A percentile compares a stretch with the other conserved stretches of the same genome.
Conservation (phyloP, 2,888 invertebrate species). For the Subacronicta megacephala region DNA sequence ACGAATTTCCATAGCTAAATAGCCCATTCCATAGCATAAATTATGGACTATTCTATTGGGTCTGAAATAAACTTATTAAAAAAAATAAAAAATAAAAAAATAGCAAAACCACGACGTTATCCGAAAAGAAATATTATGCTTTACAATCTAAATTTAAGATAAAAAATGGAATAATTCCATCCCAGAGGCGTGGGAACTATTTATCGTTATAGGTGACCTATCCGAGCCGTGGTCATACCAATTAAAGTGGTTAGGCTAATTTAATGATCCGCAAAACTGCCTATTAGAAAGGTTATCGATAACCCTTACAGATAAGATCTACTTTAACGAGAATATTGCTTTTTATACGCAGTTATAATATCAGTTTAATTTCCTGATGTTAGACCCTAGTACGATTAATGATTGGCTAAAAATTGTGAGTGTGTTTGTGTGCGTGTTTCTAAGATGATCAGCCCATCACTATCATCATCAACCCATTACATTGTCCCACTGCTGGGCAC, state of each 20-base stretch:
- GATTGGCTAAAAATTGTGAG: too few species aligned
- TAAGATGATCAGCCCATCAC: too few species aligned
- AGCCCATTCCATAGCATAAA: too few species aligned
- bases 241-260: slow-evolving; percentile 42
- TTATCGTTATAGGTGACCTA: slow-evolving; percentile 21
- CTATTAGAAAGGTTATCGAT: slow-evolving; percentile 44
- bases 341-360: slow-evolving; percentile 35
- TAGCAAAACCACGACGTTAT: too few species aligned
- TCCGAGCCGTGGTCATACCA: slow-evolving; percentile 42
- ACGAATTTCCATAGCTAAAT: too few species aligned
- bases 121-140: background rate
- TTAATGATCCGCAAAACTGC: slow-evolving; percentile 34
- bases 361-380: slow-evolving; percentile 5
- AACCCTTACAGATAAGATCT: slow-evolving; percentile 36
- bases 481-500: too few species aligned
- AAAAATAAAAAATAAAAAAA: too few species aligned
- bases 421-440: too few species aligned
- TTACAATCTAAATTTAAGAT: slow-evolving; percentile 12
- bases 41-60: too few species aligned
- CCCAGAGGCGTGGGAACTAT: slow-evolving; percentile 40
- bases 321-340: slow-evolving; percentile 36
- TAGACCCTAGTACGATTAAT: background rate
- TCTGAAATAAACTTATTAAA: too few species aligned
- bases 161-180: slow-evolving; percentile 31
- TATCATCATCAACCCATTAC: too few species aligned